Base-by-base conservation (phyloP, 2,888 invertebrate species). In the Allolobophora icterica region DNA sequence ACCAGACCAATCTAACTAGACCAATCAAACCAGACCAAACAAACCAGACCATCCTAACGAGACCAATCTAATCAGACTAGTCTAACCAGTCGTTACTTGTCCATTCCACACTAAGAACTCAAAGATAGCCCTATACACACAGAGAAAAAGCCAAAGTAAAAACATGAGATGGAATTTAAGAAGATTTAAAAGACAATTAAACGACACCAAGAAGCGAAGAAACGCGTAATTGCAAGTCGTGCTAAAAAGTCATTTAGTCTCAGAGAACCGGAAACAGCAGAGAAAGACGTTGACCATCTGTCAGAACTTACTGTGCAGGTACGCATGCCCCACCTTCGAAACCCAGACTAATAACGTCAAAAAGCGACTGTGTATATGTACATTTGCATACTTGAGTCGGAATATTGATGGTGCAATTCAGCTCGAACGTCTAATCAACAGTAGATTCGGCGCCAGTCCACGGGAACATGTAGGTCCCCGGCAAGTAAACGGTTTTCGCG, bases 381-480 rank as follows among this genome's bases (percentile, higher is more conserved):
- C 11, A 71, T n/a, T 8, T n/a, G 71, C 71, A 71, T 71, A 71
- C 71, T 30, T 71, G 71, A 71, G 71, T 30, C n/a, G 71, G 71
- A 71, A 71, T 71, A 71, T 71, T 71, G 71, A 71, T 71, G 71
- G 71, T 30, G 71, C 71, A 71, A 71, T 71, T 71, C 71, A n/a
- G 71, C 30, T 30, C n/a, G 4, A 71, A 71, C 71, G 71, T 71
- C 71, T 71, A 71, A 71, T 71, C 71, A 71, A 71, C 71, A 71
- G 71, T 71, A 71, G 71, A 71, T 71, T 71, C 71, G 71, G 71
- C 71, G 71, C 71, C 71, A n/a, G 71, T 71, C 71, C n/a, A 71
- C 30, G 71, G 71, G 71, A 71, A 71, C 71, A 71, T 71, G 71
- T 71, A 71, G 71, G 71, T 71, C 71, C 71, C 30, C 71, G 30